These are phyloP conservation scores for Rhinogobio ventralis DNA, from an alignment of 2,797 vertebrate species.

Conservation along the genomic window DNA sequence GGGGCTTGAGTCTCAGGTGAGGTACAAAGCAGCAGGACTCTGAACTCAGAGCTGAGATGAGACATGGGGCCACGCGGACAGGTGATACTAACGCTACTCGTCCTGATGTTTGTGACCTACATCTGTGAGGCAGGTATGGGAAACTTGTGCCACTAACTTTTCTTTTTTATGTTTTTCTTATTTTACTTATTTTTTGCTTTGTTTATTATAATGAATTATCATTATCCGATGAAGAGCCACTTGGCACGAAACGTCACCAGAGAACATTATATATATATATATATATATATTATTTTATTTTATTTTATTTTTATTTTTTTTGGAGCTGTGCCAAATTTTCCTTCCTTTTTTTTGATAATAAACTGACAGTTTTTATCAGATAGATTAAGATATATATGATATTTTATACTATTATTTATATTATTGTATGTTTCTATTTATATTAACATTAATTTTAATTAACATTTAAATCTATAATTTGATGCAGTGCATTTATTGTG, in stretches of 20 bases:
- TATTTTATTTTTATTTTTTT: no score
- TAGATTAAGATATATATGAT: background rate
- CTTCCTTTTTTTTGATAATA: background rate
- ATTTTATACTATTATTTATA: slow-evolving; percentile 12
- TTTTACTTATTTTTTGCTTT: background rate
- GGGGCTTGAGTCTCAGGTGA: slow-evolving; percentile 64
- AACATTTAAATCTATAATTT: background rate
- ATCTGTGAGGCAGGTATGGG: slow-evolving; percentile 73
- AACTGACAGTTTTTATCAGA: background rate
- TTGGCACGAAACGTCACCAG: no score
- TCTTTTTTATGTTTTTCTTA: background rate
- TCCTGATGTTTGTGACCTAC: slow-evolving; percentile 67
- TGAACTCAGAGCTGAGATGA: slow-evolving; percentile 53
- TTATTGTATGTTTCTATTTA: background rate
- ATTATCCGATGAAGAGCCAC: background rate
- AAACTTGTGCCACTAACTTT: background rate
- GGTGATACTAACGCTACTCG: slow-evolving; percentile 68
- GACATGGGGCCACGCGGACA: slow-evolving; percentile 61
- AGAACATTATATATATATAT: no score
- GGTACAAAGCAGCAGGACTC: slow-evolving; percentile 60
- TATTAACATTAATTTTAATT: background rate
- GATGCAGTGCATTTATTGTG: background rate
- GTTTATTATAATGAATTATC: background rate
- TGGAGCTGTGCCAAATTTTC: no score
- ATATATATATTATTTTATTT: no score